A percentile compares a stretch with the other conserved stretches of the same genome.
These are phyloP conservation scores for Trogon surrucura DNA, from an alignment of 2,113 vertebrate genomes.

Conservation along the genomic window DNA sequence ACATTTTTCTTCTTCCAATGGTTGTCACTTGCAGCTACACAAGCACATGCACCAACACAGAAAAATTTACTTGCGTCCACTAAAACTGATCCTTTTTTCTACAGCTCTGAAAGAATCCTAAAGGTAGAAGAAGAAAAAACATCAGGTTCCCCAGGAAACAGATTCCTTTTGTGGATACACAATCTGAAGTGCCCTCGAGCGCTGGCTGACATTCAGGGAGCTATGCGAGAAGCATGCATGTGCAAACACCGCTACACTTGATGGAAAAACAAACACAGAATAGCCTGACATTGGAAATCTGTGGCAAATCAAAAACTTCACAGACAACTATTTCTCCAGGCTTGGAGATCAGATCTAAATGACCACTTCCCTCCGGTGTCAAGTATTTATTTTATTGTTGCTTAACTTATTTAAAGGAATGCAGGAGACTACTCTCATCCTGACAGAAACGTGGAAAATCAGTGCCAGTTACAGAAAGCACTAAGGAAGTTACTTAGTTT, in stretches of 20 bases:
- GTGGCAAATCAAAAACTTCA: slow-evolving; percentile 7
- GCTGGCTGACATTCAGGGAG: slow-evolving; percentile 19
- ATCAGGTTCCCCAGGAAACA: slow-evolving; percentile 31
- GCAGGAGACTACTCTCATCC: slow-evolving; percentile 5
- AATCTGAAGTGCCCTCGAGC: slow-evolving; percentile 42
- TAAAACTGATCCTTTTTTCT: neutral
- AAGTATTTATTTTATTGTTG: neutral
- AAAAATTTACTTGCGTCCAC: neutral
- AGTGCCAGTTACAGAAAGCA: neutral
- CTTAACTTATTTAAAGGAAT: slow-evolving; percentile 44
- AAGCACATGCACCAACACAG: neutral
- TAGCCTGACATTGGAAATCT: neutral
- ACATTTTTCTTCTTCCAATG: neutral
- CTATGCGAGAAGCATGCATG: slow-evolving; percentile 19
- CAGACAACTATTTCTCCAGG: neutral
- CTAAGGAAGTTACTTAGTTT: slow-evolving; percentile 30
- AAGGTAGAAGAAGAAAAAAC: neutral
- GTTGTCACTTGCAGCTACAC: neutral
- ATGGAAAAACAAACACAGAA: slow-evolving; percentile 31
- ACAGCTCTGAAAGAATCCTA: neutral
- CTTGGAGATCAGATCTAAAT: neutral
- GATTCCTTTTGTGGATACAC: slow-evolving; percentile 22
- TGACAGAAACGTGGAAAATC: neutral
- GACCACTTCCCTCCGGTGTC: neutral
- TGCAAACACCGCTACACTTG: neutral